phyloP scores from a whole-genome alignment of 2,888 invertebrate genomes.

The Troglohyphantes excavatus region DNA sequence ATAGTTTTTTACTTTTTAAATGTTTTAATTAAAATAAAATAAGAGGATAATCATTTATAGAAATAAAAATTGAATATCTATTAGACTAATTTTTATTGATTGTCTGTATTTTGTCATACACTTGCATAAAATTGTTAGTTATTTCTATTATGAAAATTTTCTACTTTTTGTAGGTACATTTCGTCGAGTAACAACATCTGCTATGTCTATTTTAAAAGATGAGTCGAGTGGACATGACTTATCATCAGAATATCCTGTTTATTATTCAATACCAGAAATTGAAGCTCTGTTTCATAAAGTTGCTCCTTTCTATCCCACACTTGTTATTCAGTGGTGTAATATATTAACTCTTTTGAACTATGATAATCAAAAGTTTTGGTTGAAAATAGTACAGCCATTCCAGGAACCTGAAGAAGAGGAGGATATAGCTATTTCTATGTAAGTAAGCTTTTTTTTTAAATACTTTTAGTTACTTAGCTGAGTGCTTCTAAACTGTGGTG shows the following conservation, averaged over 20 bases:
- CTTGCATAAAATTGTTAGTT: slow-evolving; percentile 43
- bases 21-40: too few relatives aligned
- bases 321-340: slow-evolving; percentile 91
- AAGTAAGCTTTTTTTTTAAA: slow-evolving; percentile 78
- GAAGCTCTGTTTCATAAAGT: slow-evolving; percentile 86
- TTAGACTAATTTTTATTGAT: too few relatives aligned
- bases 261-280: slow-evolving; percentile 84
- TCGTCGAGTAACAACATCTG: slow-evolving; percentile 85
- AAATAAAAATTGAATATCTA: not conserved
- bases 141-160: slow-evolving; percentile 1
- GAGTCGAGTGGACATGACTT: slow-evolving; percentile 77
- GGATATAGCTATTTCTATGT: slow-evolving; percentile 82
- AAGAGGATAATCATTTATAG: too few relatives aligned
- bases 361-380: slow-evolving; percentile 88
- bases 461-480: too few relatives aligned
- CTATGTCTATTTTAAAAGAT: slow-evolving; percentile 84
- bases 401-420: slow-evolving; percentile 31
- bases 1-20: too few relatives aligned
- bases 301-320: slow-evolving; percentile 86
- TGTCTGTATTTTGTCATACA: too few relatives aligned
- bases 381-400: slow-evolving; percentile 84
- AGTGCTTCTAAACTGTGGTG: too few relatives aligned
- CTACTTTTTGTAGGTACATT: slow-evolving; percentile 82
- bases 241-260: slow-evolving; percentile 79
- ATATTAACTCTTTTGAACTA: slow-evolving; percentile 89